phyloP scores from a whole-genome alignment of 2,113 vertebrate genomes.

The Odobenus rosmarus region DNA sequence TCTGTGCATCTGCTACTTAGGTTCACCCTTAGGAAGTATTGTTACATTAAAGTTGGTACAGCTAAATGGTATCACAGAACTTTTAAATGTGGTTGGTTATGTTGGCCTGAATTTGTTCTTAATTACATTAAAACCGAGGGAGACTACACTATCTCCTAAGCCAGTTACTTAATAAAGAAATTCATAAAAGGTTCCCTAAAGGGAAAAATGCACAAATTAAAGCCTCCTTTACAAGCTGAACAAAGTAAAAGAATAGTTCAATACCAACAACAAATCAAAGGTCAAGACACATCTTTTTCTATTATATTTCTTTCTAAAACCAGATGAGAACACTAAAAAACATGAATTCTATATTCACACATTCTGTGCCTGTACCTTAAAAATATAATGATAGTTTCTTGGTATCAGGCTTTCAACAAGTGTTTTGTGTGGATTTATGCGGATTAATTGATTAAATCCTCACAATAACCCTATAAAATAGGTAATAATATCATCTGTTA shows the following conservation, averaged over 20 bases:
- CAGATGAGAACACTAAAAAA: background rate
- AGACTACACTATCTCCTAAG: background rate
- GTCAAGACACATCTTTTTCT: slow-evolving; percentile 36
- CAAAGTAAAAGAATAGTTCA: background rate
- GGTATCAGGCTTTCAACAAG: background rate
- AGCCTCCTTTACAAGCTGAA: slow-evolving; percentile 25
- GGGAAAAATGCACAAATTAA: slow-evolving; percentile 47
- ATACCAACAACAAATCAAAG: slow-evolving; percentile 23
- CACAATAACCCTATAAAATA: background rate
- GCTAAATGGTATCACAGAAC: slow-evolving; percentile 15
- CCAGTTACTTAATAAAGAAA: slow-evolving; percentile 53
- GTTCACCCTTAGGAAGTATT: background rate
- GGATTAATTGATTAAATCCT: slow-evolving; percentile 16
- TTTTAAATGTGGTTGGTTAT: slow-evolving; percentile 22
- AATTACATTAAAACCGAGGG: slow-evolving; percentile 43
- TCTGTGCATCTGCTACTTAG: background rate
- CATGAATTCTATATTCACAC: slow-evolving; percentile 20
- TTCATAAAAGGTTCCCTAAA: background rate
- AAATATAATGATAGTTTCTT: slow-evolving; percentile 1
- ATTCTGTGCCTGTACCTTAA: background rate
- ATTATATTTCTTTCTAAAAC: slow-evolving; percentile 22
- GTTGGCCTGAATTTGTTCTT: slow-evolving; percentile 16
- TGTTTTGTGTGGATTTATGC: background rate
- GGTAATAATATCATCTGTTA: background rate
- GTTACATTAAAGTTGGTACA: background rate